Evolutionary conservation across 2,888 invertebrate genomes (phyloP), one percentile per base, ranked within the genome.

Genomic region (Tuberolachnus salignus): DNA sequence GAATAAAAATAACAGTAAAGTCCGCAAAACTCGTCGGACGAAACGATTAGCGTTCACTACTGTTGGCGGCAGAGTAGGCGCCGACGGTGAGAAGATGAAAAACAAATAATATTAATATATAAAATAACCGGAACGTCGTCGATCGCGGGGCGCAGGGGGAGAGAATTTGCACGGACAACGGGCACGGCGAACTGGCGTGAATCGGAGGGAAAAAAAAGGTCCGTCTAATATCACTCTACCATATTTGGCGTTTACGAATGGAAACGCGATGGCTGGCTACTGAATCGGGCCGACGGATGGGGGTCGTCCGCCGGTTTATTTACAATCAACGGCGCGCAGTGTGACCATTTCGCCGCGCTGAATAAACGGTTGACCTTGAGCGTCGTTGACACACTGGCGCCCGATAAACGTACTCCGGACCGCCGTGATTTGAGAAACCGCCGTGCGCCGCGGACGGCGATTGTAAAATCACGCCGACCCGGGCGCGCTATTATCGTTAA

Each of bases 171-270:
- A 57, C 26, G 63, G 46, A 55, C 66, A 57, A 75, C 66, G 19
- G n/a, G 53, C 34, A 63, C 67, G 59, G 46, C 49, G 34, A 63
- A 73, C 73, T 73, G 63, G 46, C 73, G 63, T 53, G 67, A 75
- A 66, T 78, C 67, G 67, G 75, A 78, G 75, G 75, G 75, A 78
- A 78, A 75, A 71, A 55, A 74, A 63, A 59, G 51, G 55, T 13
- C 64, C 49, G 55, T 59, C 67, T 49, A 57, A 67, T 57, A 67
- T 78, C 75, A 67, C 75, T 78, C 75, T 64, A 67, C 75, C 75
- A 67, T 78, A 78, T 78, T 78, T 69, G 75, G 75, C 19, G 59
- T 67, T 78, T 59, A 67, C 75, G 67, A 78, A 49, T 78, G 75
- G 75, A 55, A 75, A 78, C 75, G 57, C 64, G 66, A 66, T 34